Base-by-base conservation (phyloP, 1,140 invertebrate genomes). In the Branchinecta lindahli region DNA sequence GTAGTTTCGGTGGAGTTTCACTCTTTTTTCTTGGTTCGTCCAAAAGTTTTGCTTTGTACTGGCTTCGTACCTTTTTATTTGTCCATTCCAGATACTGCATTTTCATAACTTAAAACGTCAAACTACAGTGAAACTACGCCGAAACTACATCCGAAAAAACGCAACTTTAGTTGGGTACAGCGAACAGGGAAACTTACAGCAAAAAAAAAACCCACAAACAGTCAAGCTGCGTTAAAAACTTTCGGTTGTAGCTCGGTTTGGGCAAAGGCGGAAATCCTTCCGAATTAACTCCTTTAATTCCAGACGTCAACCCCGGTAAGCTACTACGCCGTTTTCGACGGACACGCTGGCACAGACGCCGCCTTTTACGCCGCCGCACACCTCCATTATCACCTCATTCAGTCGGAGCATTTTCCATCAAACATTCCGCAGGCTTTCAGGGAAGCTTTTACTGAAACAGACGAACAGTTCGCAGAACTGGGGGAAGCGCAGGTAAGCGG, bases 251-350 rank as follows among this genome's bases (percentile, higher is more conserved):
- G n/a, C 18, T 61, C 18, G 12, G 52, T 15, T 20, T 15, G 52
- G 12, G 4, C 12, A 12, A 20, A 15, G 52, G 52, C 18, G 18
- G 12, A 6, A 61, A 12, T 61, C 2, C 52, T 3, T 15, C 18
- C 6, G 12, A 15, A 15, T 21, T 66, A 33, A 33, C 33, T 33
- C 33, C 33, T 33, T 33, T 33, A 5, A 74, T 79, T 81, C 5
- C 74, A 86, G 83, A 80, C 82, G 77, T 80, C 81, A 66, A 81
- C 78, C 73, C 81, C 81, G 74, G 82, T 84, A 76, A 88, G 86
- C 83, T 94, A 88, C 80, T 97, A 92, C 81, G 94, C 90, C 67
- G 87, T 98, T 72, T 97, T 94, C 79, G 95, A 97, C 83, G 95
- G 95, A 1, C 95, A 98, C 79, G 90, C 87, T n/a, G 94, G 94